Percentiles rank a stretch among this genome's conserved stretches.
Conservation (phyloP, 2,113 vertebrate species). For the Sinocyclocheilus grahami region DNA sequence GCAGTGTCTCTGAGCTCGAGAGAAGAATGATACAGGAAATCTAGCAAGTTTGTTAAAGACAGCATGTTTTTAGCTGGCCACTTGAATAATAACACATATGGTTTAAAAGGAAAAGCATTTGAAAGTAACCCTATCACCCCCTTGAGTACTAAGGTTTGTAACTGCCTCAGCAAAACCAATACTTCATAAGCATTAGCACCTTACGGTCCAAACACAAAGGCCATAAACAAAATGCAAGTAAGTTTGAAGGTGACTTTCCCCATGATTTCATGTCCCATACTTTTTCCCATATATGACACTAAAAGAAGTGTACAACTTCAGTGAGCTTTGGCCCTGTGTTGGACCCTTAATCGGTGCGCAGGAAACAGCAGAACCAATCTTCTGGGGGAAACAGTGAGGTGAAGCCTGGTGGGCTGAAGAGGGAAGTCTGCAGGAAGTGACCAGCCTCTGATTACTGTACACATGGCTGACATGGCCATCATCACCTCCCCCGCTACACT, state of each 20-base stretch:
- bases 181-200: neutral
- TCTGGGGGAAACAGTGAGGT: constrained; percentile 84
- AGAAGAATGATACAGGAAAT: constrained; percentile 54
- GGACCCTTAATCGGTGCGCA: constrained; percentile 76
- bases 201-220: neutral
- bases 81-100: constrained; percentile 10
- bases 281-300: neutral
- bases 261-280: neutral
- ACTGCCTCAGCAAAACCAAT: neutral
- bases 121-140: neutral
- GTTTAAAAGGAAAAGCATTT: neutral
- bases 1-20: constrained; percentile 49
- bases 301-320: neutral
- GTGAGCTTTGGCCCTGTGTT: constrained; percentile 1
- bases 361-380: constrained; percentile 84
- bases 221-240: neutral
- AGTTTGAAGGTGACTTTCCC: neutral
- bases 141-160: neutral
- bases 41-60: constrained; percentile 6
- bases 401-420: constrained; percentile 76
- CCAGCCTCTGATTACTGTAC: constrained; percentile 70
- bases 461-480: constrained; percentile 67
- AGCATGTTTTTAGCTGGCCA: neutral
- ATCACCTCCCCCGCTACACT: constrained; percentile 72
- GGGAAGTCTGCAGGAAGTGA: constrained; percentile 81